A percentile compares a stretch with the other conserved stretches of the same genome.
These are phyloP conservation scores for Marmota flaviventris DNA, from an alignment of 2,113 vertebrate species.

Conservation along the genomic window DNA sequence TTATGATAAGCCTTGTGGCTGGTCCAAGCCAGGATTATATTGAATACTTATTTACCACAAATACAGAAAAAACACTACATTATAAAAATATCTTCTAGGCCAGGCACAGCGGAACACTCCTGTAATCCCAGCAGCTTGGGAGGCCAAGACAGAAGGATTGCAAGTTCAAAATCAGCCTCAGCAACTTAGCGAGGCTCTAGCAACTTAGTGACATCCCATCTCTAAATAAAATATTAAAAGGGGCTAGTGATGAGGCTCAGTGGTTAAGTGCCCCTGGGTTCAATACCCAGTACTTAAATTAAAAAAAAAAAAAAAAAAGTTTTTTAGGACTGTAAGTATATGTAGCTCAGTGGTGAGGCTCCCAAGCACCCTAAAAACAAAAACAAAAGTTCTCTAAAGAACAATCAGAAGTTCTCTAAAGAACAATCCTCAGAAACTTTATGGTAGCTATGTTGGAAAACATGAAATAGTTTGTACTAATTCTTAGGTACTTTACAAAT, in stretches of 20 bases:
- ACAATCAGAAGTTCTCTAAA: slow-evolving; percentile 32
- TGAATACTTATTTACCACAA: not conserved
- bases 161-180: too few species aligned
- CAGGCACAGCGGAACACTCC: too few species aligned
- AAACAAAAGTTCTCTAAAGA: slow-evolving; percentile 2
- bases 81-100: not conserved
- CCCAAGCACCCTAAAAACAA: not conserved
- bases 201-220: too few species aligned
- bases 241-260: too few species aligned
- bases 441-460: not conserved
- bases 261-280: too few species aligned
- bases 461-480: slow-evolving; percentile 19
- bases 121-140: too few species aligned
- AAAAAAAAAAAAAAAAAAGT: not conserved
- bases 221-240: too few species aligned
- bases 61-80: slow-evolving; percentile 30
- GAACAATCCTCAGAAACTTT: slow-evolving; percentile 35
- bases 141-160: too few species aligned
- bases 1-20: not conserved
- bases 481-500: not conserved
- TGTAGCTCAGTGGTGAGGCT: not conserved
- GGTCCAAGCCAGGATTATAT: not conserved
- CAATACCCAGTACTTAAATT: too few species aligned
- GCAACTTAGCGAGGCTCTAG: too few species aligned
- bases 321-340: not conserved